A percentile compares a stretch with the other conserved stretches of the same genome.
These are phyloP conservation scores for Rhinogobius similis DNA, from an alignment of 2,113 vertebrate species.

Conservation along the genomic window DNA sequence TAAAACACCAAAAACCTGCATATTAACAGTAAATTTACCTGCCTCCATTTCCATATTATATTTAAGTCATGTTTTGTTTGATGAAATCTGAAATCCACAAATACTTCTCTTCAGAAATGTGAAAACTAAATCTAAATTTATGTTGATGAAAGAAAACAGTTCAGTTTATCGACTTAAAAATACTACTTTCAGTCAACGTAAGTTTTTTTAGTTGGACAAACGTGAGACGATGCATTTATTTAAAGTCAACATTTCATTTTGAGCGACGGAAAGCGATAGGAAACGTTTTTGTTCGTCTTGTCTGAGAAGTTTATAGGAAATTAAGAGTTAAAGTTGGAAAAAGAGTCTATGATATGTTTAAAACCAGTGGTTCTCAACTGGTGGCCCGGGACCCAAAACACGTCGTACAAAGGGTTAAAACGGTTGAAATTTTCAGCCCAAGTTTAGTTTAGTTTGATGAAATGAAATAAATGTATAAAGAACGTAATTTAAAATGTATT, in stretches of 20 bases:
- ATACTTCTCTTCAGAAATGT: not conserved
- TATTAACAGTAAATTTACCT: not conserved
- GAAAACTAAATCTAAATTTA: not conserved
- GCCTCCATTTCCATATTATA: not conserved
- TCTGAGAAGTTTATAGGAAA: slow-evolving; percentile 40
- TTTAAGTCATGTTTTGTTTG: too few species aligned
- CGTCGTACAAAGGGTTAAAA: too few species aligned
- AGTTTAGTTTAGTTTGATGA: not conserved
- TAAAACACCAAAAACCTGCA: not conserved
- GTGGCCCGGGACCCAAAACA: not conserved
- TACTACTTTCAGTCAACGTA: not conserved
- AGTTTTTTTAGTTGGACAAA: not conserved
- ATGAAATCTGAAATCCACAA: too few species aligned
- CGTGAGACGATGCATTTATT: not conserved
- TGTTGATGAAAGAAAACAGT: not conserved
- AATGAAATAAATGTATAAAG: not conserved
- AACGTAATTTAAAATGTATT: not conserved
- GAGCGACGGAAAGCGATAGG: slow-evolving; percentile 23
- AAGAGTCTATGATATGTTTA: slow-evolving; percentile 38
- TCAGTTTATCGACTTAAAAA: not conserved
- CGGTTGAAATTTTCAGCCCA: too few species aligned
- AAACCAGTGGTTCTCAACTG: slow-evolving; percentile 5
- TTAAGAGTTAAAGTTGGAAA: slow-evolving; percentile 49
- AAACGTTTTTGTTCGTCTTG: slow-evolving; percentile 28
- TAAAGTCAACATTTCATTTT: not conserved